Evolutionary conservation across 2,113 vertebrate genomes (phyloP).

Genomic region (Anthoscopus minutus): DNA sequence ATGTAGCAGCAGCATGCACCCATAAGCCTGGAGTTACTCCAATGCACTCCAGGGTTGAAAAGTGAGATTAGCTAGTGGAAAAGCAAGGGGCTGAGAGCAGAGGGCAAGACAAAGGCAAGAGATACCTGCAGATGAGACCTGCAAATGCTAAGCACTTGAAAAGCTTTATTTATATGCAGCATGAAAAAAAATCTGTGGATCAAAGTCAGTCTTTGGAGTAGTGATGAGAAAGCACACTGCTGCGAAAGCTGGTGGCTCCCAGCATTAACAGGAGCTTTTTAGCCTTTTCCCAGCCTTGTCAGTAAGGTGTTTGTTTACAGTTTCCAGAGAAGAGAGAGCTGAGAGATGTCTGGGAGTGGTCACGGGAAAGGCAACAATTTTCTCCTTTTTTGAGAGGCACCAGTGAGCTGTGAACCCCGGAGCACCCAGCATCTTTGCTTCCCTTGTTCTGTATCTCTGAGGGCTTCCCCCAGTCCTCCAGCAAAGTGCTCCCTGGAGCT

Average conservation of each 20-base stretch:
- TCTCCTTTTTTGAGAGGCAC: background rate
- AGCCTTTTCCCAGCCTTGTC: background rate
- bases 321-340: background rate
- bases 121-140: background rate
- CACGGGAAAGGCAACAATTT: background rate
- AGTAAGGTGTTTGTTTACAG: background rate
- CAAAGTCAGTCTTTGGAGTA: background rate
- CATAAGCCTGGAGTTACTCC: background rate
- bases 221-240: background rate
- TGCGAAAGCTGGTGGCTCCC: background rate
- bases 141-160: background rate
- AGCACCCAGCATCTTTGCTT: background rate
- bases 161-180: background rate
- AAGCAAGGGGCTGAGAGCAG: background rate
- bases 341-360: background rate
- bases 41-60: rapidly evolving
- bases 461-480: background rate
- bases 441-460: background rate
- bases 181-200: background rate
- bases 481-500: background rate
- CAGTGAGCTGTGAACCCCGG: background rate
- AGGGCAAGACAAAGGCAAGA: background rate
- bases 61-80: background rate
- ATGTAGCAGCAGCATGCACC: background rate
- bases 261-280: background rate